Conservation (phyloP, 2,797 vertebrate genomes). For the Dipus sagitta region DNA sequence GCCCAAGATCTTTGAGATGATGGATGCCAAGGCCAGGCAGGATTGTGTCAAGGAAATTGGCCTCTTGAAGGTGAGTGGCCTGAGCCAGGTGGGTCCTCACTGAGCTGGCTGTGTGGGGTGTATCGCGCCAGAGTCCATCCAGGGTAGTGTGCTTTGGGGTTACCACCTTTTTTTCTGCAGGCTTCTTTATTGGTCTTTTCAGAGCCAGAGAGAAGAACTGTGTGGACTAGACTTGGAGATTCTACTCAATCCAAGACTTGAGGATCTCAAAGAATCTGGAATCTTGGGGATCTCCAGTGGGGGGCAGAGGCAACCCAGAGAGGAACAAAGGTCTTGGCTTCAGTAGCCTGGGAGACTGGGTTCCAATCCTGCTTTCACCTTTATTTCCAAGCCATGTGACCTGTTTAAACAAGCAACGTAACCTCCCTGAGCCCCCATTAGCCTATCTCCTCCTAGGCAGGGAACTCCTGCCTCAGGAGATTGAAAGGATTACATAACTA, state of each 20-base stretch:
- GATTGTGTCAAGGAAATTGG: slow-evolving; percentile 98
- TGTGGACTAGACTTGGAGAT: background rate
- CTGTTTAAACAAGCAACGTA: background rate
- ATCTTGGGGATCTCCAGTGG: background rate
- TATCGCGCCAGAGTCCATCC: too few species aligned
- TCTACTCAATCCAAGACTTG: background rate
- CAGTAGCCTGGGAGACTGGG: background rate
- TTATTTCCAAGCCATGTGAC: background rate
- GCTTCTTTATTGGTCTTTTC: background rate
- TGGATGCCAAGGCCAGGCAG: slow-evolving; percentile 96
- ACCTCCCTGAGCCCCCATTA: background rate
- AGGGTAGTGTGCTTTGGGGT: too few species aligned
- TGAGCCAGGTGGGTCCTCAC: too few species aligned
- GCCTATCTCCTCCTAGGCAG: background rate
- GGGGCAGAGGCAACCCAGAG: background rate
- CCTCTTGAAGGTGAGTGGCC: slow-evolving; percentile 93
- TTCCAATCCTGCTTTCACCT: background rate
- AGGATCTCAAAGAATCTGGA: background rate
- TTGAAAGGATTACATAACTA: background rate
- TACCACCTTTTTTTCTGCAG: fast-evolving
- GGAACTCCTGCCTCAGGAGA: background rate
- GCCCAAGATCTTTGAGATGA: slow-evolving; percentile 96
- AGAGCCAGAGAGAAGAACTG: background rate
- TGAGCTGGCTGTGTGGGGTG: too few species aligned
- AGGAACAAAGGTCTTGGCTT: background rate